Evolutionary conservation across 1,140 invertebrate genomes (phyloP), one percentile per base, ranked within the genome.

Genomic region (Solen grandis): DNA sequence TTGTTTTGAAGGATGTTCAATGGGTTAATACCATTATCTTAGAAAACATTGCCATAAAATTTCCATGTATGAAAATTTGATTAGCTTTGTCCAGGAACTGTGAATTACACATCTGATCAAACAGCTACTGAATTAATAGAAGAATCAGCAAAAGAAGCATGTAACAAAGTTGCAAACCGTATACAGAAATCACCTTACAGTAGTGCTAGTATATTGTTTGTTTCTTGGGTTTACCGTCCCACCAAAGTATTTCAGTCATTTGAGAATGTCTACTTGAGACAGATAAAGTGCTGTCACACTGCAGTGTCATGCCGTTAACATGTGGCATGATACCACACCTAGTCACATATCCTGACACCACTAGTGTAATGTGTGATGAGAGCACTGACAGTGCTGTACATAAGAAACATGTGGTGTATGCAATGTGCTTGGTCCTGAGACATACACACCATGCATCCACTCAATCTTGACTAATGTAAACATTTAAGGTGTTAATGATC

Each of bases 331-430:
- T n/a, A n/a, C n/a, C n/a, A n/a, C n/a, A n/a, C n/a, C n/a, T n/a
- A n/a, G n/a, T n/a, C n/a, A n/a, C n/a, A n/a, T n/a, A n/a, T n/a
- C n/a, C n/a, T n/a, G n/a, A n/a, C n/a, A n/a, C n/a, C n/a, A n/a
- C n/a, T 22, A 31, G 46, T 16, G 5, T 52, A 8, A 19, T 52
- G 0, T 29, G 46, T 54, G 46, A 54, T 31, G 5, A 54, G 54
- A 69, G 65, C n/a, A 73, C 70, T 22, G 55, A 73, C 27, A 73
- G 22, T 60, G 52, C 22, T n/a, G 25, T 60, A 10, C 27, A 73
- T 19, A 73, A 59, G 29, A 73, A 73, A 38, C 35, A 41, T 5
- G 22, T 57, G 36, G 33, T 73, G 27, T 73, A 60, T 60, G 35
- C 31, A 59, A 57, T 0, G 52, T 73, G 16, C 13, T 73, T 38